Conservation (phyloP, 2,888 invertebrate genomes). For the Ceraclea dissimilis region DNA sequence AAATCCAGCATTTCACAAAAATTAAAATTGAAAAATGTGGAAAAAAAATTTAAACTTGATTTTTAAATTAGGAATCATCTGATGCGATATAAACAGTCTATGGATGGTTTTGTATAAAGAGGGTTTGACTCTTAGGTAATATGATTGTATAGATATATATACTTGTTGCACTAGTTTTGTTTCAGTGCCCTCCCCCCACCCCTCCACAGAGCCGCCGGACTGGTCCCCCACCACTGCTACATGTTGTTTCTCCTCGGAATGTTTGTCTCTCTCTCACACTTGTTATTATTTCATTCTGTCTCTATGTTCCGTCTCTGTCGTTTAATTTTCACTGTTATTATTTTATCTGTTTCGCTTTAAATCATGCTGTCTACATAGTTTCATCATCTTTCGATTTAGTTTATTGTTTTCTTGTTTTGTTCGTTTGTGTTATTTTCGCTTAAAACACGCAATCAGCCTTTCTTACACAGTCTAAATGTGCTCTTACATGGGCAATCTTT, state of each 20-base stretch:
- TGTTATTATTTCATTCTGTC: slow-evolving; percentile 32
- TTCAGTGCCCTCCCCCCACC: slow-evolving; percentile 45
- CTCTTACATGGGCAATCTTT: too few relatives aligned
- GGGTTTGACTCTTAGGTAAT: too few relatives aligned
- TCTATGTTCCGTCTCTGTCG: slow-evolving; percentile 29
- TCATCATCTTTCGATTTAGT: background rate
- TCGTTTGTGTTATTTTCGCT: too few relatives aligned
- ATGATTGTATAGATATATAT: too few relatives aligned
- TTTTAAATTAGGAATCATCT: too few relatives aligned
- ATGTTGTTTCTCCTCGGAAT: slow-evolving; percentile 33
- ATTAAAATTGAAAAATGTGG: too few relatives aligned
- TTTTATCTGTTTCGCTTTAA: slow-evolving; percentile 26
- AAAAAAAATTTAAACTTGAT: too few relatives aligned
- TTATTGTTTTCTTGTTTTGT: background rate
- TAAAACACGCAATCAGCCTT: too few relatives aligned
- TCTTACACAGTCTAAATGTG: too few relatives aligned
- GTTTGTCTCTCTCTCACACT: slow-evolving; percentile 37
- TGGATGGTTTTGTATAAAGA: too few relatives aligned
- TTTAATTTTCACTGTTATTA: slow-evolving; percentile 29
- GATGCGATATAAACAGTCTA: too few relatives aligned
- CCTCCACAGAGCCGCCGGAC: slow-evolving; percentile 32
- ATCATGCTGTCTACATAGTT: background rate
- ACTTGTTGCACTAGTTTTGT: slow-evolving; percentile 50
- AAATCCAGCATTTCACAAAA: too few relatives aligned
- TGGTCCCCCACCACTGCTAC: slow-evolving; percentile 39